Conservation (phyloP, 2,797 vertebrate genomes). For the Champsocephalus gunnari region DNA sequence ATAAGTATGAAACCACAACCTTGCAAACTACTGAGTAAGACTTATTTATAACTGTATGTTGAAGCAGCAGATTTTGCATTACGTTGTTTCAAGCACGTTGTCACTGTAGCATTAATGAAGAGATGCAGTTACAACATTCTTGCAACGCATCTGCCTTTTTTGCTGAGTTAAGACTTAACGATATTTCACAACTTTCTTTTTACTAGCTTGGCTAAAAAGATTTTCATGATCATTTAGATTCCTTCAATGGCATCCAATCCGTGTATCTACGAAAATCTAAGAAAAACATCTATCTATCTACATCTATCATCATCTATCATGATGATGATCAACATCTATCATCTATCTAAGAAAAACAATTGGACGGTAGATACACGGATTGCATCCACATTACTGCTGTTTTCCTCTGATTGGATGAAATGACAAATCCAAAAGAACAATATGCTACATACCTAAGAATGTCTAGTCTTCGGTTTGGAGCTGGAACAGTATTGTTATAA, state of each 20-base stretch:
- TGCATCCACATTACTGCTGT: background rate
- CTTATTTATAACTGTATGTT: background rate
- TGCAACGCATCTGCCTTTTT: background rate
- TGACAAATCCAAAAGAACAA: background rate
- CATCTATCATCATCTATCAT: too few relatives aligned
- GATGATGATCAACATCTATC: too few relatives aligned
- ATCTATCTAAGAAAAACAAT: too few relatives aligned
- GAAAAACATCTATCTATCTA: too few relatives aligned
- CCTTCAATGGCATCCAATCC: too few relatives aligned
- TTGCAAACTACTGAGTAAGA: background rate
- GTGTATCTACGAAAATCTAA: too few relatives aligned
- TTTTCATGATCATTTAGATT: slow-evolving; percentile 2
- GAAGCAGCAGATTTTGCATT: background rate
- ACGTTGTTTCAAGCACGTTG: background rate
- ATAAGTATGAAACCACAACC: background rate
- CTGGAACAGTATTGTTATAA: too few relatives aligned
- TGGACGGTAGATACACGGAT: too few relatives aligned
- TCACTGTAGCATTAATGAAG: background rate
- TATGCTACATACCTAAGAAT: background rate
- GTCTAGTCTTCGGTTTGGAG: background rate
- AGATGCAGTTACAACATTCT: slow-evolving; percentile 2
- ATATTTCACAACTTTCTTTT: background rate
- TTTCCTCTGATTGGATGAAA: background rate
- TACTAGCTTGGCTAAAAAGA: background rate
- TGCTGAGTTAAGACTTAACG: background rate